Evolutionary conservation across 2,113 vertebrate genomes (phyloP), one percentile per base, ranked within the genome.

Genomic region (Lampris incognitus): DNA sequence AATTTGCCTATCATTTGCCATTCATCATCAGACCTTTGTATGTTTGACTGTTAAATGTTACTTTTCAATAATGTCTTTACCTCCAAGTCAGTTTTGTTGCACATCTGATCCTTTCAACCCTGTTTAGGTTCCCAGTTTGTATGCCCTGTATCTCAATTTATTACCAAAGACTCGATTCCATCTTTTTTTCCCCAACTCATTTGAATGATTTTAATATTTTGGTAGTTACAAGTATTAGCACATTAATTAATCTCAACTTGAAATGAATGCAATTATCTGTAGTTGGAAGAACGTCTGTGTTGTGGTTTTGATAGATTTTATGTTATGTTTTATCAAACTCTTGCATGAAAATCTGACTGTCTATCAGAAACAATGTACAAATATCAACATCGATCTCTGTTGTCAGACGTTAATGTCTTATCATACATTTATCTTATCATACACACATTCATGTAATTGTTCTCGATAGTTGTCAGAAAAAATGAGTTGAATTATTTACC

Each of bases 161-260:
- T 72, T 85, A 93, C 88, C 92, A 93, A 91, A 92, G 91, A 90
- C 72, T 3, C 55, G 39, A 49, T 8, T 58, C 61, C 42, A 72
- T 55, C 39, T 9, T 13, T 62, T 40, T 73, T 9, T 41, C n/a
- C 9, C 54, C 3, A 40, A 66, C 40, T 52, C 11, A 11, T 69
- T 68, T 76, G 64, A 44, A 46, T 73, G 51, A 77, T 52, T 7
- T 44, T 57, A 11, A 42, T 38, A 4, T 59, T 83, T 78, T 84
- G 56, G 52, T 66, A 57, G 42, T 71, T 63, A 46, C 37, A 50
- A 50, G 70, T 38, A 44, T 82, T 56, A 10, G 55, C 6, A 9
- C 65, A 68, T 61, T 9, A 24, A 51, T 50, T 48, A 10, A 8
- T 38, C 24, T 24, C 36, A 41, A 77, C 48, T 2, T 39, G 56